Percentiles rank a stretch among this genome's conserved stretches.
These are phyloP conservation scores for Ptychoptera albimana DNA, from an alignment of 2,888 invertebrate species.

Conservation along the genomic window DNA sequence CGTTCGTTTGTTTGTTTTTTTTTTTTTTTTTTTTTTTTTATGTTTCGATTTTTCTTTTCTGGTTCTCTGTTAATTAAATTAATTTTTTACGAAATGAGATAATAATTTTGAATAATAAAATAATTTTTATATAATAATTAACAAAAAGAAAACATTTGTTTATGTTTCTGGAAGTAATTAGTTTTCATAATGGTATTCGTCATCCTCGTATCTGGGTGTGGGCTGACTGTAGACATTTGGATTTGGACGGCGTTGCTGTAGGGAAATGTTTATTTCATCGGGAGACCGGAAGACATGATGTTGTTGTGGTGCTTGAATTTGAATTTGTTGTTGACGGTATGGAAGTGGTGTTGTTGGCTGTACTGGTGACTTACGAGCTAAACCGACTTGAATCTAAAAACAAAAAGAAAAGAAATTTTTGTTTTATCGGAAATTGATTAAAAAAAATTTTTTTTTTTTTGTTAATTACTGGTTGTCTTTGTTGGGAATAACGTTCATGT, in stretches of 20 bases:
- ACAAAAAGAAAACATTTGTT: no score
- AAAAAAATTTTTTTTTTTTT: not conserved
- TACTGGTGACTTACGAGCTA: conserved; percentile 17
- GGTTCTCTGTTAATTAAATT: no score
- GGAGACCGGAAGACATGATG: conserved; percentile 70
- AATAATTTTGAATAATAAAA: no score
- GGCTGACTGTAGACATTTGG: no score
- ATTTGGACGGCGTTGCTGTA: conserved; percentile 59
- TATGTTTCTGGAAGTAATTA: no score
- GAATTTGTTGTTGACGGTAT: conserved; percentile 25
- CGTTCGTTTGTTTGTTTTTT: no score
- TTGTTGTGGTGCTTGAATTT: conserved; percentile 26
- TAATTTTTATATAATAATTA: no score
- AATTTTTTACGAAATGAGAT: no score
- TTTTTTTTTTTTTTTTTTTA: no score
- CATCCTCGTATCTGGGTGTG: no score
- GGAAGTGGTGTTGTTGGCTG: conserved; percentile 16
- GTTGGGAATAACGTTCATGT: conserved; percentile 18
- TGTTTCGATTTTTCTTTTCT: no score
- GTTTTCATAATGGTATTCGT: no score
- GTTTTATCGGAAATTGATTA: not conserved
- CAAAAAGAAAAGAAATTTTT: not conserved
- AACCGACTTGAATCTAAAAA: conserved; percentile 15
- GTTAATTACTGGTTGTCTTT: conserved; percentile 19
- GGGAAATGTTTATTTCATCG: conserved; percentile 74